Percentiles rank a stretch among this genome's conserved stretches.
Evolutionary conservation across 2,113 vertebrate species (phyloP).

Genomic region (Rhabdomys dilectus): DNA sequence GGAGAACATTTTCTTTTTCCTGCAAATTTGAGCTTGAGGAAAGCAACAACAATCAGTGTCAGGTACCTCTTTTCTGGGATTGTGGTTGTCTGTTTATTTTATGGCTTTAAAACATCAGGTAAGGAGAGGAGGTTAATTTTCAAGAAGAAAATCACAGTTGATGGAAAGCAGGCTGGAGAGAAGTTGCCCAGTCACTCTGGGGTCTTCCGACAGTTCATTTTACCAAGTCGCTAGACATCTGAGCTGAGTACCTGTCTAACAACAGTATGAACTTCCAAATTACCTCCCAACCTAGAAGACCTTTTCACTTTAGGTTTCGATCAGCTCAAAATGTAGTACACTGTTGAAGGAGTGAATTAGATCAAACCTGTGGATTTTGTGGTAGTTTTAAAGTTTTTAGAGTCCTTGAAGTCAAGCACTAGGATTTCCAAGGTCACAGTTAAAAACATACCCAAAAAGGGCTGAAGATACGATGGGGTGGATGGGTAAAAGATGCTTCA

Average conservation of each 20-base stretch:
- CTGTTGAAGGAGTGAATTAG: slow-evolving; percentile 1
- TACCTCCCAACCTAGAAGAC: slow-evolving; percentile 36
- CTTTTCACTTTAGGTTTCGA: not conserved
- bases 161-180: slow-evolving; percentile 63
- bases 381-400: slow-evolving; percentile 1
- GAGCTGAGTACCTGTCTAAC: not conserved
- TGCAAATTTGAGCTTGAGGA: slow-evolving; percentile 65
- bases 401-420: slow-evolving; percentile 13
- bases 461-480: not conserved
- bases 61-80: slow-evolving; percentile 50
- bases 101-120: slow-evolving; percentile 58
- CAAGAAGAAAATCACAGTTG: slow-evolving; percentile 60
- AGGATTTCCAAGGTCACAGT: slow-evolving; percentile 47
- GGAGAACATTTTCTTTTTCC: not conserved
- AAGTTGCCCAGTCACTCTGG: not conserved
- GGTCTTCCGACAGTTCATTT: not conserved
- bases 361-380: not conserved
- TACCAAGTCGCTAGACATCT: not conserved
- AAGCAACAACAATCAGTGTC: slow-evolving; percentile 42
- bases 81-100: slow-evolving; percentile 61
- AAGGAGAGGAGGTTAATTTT: slow-evolving; percentile 64
- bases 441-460: slow-evolving; percentile 26
- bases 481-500: not conserved
- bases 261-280: not conserved
- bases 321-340: not conserved